A percentile compares a stretch with the other conserved stretches of the same genome.
Conservation (phyloP, 2,888 invertebrate genomes). For the Volucella zonaria region DNA sequence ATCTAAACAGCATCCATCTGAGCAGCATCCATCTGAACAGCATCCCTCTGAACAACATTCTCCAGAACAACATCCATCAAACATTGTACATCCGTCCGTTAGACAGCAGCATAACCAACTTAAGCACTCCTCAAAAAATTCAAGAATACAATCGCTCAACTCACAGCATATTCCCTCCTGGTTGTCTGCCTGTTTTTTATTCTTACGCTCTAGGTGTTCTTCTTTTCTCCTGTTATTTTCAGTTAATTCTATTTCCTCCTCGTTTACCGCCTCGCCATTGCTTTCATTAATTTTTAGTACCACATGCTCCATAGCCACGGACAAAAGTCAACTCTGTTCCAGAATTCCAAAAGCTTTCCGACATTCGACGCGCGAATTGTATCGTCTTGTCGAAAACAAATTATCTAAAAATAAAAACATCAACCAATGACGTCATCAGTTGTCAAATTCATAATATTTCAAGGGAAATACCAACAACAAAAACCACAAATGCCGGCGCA, state of each 20-base stretch:
- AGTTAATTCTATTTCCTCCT: background rate
- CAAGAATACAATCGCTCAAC: background rate
- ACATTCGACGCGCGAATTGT: no score
- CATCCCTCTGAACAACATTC: background rate
- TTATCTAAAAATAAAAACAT: no score
- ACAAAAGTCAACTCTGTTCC: no score
- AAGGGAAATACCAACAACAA: no score
- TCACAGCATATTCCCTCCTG: background rate
- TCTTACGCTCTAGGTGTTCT: background rate
- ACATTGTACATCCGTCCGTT: background rate
- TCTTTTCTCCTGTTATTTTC: background rate
- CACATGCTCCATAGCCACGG: no score
- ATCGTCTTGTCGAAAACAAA: no score
- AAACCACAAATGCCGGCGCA: no score
- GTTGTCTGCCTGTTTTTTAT: background rate
- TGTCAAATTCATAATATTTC: background rate
- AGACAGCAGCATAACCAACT: background rate
- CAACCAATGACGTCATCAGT: slow-evolving; percentile 5
- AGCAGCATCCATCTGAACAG: background rate
- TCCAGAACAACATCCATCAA: background rate
- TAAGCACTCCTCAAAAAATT: background rate
- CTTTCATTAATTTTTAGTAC: no score
- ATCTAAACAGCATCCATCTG: background rate
- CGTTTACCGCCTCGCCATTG: background rate
- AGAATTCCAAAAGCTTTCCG: no score